phyloP scores from a whole-genome alignment of 2,888 invertebrate species.

The Acrobeloides nanus region DNA sequence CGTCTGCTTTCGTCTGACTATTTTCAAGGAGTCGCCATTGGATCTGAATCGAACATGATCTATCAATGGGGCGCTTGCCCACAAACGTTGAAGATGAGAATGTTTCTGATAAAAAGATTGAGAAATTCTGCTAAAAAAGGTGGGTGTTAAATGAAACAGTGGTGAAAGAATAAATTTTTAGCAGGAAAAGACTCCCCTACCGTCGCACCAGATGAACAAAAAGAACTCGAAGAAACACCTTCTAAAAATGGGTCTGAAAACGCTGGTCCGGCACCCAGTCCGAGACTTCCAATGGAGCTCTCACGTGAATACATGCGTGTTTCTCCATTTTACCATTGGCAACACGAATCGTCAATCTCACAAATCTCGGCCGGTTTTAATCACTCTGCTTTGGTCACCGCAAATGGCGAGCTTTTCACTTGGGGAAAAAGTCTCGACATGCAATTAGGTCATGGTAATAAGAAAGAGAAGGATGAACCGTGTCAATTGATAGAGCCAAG shows the following conservation, averaged over 20 bases:
- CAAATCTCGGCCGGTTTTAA: constrained; percentile 37
- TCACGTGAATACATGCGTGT: constrained; percentile 6
- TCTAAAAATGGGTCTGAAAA: constrained; percentile 3
- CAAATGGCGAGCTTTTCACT: constrained; percentile 36
- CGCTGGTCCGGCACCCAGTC: not conserved
- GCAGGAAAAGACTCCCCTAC: not conserved
- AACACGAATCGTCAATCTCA: constrained; percentile 10
- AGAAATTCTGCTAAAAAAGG: no score
- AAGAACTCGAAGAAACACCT: not conserved
- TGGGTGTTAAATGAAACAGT: no score
- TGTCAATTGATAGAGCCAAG: constrained; percentile 34
- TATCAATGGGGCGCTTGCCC: constrained; percentile 43
- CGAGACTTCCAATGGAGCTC: constrained; percentile 2
- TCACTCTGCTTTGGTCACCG: constrained; percentile 41
- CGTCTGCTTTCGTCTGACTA: constrained; percentile 24
- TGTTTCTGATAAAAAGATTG: constrained; percentile 18
- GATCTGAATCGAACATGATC: constrained; percentile 3
- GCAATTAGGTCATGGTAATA: constrained; percentile 44
- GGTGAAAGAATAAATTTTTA: no score
- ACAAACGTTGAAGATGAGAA: constrained; percentile 38
- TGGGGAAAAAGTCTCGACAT: constrained; percentile 47
- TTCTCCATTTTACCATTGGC: not conserved
- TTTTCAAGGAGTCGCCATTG: constrained; percentile 41
- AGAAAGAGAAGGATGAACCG: constrained; percentile 34
- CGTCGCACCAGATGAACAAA: not conserved